phyloP scores from a whole-genome alignment of 2,888 invertebrate genomes.

The Latrodectus hesperus region DNA sequence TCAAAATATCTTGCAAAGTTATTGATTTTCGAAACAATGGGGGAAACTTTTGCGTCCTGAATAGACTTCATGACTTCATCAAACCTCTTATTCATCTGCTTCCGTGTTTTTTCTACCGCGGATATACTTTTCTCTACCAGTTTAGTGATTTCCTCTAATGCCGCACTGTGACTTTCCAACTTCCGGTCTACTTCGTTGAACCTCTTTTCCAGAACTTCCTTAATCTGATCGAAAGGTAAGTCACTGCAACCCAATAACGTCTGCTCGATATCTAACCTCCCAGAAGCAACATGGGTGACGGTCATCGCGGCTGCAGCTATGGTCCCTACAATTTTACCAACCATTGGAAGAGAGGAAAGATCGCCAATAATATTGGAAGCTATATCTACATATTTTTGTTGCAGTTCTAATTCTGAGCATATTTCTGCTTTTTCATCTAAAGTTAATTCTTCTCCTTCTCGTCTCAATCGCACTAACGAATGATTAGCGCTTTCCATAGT shows the following conservation, averaged over 20 bases:
- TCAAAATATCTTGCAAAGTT: background rate
- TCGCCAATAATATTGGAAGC: background rate
- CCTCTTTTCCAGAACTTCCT: background rate
- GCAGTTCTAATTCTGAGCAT: no score
- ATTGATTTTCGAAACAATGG: background rate
- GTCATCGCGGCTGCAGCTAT: background rate
- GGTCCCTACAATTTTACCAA: background rate
- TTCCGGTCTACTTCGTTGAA: background rate
- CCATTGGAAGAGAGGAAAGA: background rate
- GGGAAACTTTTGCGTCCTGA: background rate
- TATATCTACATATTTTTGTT: background rate
- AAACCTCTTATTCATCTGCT: background rate
- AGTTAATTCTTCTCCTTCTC: no score
- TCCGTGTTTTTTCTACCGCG: background rate
- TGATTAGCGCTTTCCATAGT: no score
- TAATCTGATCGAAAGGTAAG: background rate
- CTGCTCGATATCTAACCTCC: background rate
- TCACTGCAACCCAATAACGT: background rate
- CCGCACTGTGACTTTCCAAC: background rate
- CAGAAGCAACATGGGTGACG: background rate
- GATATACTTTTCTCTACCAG: background rate
- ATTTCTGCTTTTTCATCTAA: no score
- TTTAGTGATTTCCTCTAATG: background rate
- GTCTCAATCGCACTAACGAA: no score
- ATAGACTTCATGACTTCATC: background rate